Conservation (phyloP, 2,797 vertebrate species). For the Gymnothorax reevesii region DNA sequence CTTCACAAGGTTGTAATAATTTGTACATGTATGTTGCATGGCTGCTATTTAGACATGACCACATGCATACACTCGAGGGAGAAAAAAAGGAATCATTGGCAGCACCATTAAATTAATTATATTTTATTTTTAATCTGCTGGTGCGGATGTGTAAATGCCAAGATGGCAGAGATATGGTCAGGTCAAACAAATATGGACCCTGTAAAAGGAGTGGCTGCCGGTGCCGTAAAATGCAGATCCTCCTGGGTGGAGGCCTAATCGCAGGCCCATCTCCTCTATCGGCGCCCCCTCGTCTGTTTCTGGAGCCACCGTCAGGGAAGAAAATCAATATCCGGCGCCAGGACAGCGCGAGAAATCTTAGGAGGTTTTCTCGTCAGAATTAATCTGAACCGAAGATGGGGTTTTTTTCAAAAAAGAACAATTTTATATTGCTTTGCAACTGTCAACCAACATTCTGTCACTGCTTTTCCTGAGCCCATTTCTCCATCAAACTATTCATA, state of each 20-base stretch:
- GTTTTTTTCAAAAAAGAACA: background rate
- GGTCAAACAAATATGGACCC: background rate
- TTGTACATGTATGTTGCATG: too few species aligned
- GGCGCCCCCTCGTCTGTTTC: background rate
- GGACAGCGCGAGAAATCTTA: background rate
- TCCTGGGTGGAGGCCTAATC: background rate
- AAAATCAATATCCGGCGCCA: conserved; percentile 22
- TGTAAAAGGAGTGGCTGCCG: background rate
- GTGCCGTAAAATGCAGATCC: background rate
- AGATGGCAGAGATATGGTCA: background rate
- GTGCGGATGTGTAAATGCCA: background rate
- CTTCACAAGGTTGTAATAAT: background rate
- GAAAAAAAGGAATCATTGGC: too few species aligned
- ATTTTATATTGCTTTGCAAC: background rate
- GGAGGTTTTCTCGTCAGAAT: background rate
- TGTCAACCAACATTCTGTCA: background rate
- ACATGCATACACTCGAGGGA: too few species aligned
- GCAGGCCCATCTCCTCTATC: background rate
- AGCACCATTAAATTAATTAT: background rate
- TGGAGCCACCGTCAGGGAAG: background rate
- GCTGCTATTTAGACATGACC: too few species aligned
- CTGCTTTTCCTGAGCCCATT: background rate
- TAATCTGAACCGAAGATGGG: background rate
- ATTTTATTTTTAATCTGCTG: background rate
- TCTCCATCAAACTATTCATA: background rate